Evolutionary conservation across 2,888 invertebrate genomes (phyloP), one percentile per base, ranked within the genome.

Genomic region (Aporophyla lueneburgensis): DNA sequence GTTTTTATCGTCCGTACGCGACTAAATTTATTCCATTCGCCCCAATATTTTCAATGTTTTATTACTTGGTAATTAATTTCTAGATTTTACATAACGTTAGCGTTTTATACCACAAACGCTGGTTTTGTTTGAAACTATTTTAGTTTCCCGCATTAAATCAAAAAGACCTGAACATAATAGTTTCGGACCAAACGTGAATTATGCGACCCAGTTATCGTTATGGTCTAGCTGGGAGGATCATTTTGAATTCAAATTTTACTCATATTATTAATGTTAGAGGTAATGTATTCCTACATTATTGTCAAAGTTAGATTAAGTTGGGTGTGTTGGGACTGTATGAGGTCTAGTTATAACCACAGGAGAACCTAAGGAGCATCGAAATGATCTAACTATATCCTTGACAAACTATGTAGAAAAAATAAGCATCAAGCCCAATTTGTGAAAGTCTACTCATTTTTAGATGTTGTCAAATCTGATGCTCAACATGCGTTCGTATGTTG

Each of bases 241-340:
- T 69, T 85, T 24, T 59, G 66, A 81, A 83, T 82, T 85, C 51
- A 81, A 85, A 85, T 85, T 77, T 73, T 63, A 61, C 72, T 85
- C 70, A 83, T 82, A 84, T 84, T 46, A 46, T 69, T 71, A 81
- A 84, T 69, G 68, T 67, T 53, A 24, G 68, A 69, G 24, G 54
- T 81, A 70, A 74, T 43, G 19, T 71, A 74, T 80, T 80, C 69
- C 33, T 40, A 65, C 61, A 61, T 74, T 74, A 81, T 84, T 84
- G 33, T 53, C 14, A 14, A 81, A 85, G 82, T 83, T 81, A 69
- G 76, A 83, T 82, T 85, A 72, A 70, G 43, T 81, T 49, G 62
- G 6, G 14, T 66, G 19, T 75, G 63, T 51, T 67, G 53, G 51
- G 43, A 58, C 53, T 54, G 12, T 51, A 14, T 63, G 58, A 58